Evolutionary conservation across 1,140 invertebrate genomes (phyloP).

Genomic region (Helicoverpa armigera): DNA sequence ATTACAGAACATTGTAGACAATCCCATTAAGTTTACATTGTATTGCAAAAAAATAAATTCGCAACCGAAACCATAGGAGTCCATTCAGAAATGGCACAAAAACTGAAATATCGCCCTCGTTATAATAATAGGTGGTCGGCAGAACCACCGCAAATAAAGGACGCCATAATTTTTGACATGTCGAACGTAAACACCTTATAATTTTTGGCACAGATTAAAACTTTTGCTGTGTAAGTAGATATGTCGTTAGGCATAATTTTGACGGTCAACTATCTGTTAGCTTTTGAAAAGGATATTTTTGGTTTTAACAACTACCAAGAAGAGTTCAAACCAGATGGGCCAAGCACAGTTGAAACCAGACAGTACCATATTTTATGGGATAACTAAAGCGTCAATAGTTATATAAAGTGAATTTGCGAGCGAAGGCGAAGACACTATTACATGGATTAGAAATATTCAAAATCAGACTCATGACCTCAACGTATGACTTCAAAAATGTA

Average conservation of each 20-base stretch:
- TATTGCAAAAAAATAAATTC: conserved; percentile 64
- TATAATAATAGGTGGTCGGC: conserved; percentile 76
- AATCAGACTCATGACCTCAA: neutral
- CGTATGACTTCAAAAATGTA: too few species aligned
- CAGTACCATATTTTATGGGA: neutral
- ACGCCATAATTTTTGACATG: conserved; percentile 78
- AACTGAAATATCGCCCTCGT: conserved; percentile 71
- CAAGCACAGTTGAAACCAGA: too few species aligned
- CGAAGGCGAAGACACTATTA: neutral
- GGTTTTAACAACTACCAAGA: too few species aligned
- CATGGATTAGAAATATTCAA: neutral
- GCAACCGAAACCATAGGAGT: conserved; percentile 70
- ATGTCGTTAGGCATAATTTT: neutral
- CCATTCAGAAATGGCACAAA: conserved; percentile 79
- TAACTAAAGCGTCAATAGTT: neutral
- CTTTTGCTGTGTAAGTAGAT: neutral
- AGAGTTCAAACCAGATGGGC: too few species aligned
- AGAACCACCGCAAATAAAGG: conserved; percentile 69
- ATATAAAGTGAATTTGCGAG: neutral
- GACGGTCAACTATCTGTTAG: too few species aligned
- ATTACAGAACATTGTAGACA: conserved; percentile 44
- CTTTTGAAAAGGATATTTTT: too few species aligned
- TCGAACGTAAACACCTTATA: conserved; percentile 76
- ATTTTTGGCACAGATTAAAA: conserved; percentile 62
- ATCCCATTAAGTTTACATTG: conserved; percentile 44